Conservation (phyloP, 1,140 invertebrate species). For the Subanguina moxae region DNA sequence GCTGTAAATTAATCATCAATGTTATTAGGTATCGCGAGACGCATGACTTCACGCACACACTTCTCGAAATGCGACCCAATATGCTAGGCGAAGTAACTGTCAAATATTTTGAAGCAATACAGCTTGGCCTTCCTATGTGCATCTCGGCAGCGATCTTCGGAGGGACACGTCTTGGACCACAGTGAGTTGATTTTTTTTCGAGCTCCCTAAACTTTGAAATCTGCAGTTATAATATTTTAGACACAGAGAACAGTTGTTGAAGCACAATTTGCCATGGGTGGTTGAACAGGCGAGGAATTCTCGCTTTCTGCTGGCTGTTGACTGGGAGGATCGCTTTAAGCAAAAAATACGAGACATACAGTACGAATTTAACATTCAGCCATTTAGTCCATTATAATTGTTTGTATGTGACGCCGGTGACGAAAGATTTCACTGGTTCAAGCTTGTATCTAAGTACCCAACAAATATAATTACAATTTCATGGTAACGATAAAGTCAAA, state of each 20-base stretch:
- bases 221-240: slow-evolving; percentile 18
- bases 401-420: no score
- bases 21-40: slow-evolving; percentile 76
- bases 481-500: no score
- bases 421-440: no score
- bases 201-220: neutral
- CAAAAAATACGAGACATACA: slow-evolving; percentile 32
- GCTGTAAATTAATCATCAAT: slow-evolving; percentile 6
- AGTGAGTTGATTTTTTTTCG: slow-evolving; percentile 59
- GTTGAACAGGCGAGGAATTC: slow-evolving; percentile 32
- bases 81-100: slow-evolving; percentile 85
- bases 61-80: slow-evolving; percentile 86
- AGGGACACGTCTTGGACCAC: slow-evolving; percentile 59
- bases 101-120: slow-evolving; percentile 45
- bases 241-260: slow-evolving; percentile 30
- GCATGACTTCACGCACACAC: slow-evolving; percentile 87
- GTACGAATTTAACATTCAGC: slow-evolving; percentile 25
- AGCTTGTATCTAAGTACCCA: no score
- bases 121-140: slow-evolving; percentile 63
- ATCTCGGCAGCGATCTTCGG: slow-evolving; percentile 61
- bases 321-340: slow-evolving; percentile 39
- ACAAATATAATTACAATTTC: no score
- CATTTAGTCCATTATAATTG: slow-evolving; percentile 12
- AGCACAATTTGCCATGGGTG: slow-evolving; percentile 34
- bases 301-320: slow-evolving; percentile 30